Percentiles rank a stretch among this genome's conserved stretches.
Conservation (phyloP, 2,888 invertebrate genomes). For the Mantis religiosa region DNA sequence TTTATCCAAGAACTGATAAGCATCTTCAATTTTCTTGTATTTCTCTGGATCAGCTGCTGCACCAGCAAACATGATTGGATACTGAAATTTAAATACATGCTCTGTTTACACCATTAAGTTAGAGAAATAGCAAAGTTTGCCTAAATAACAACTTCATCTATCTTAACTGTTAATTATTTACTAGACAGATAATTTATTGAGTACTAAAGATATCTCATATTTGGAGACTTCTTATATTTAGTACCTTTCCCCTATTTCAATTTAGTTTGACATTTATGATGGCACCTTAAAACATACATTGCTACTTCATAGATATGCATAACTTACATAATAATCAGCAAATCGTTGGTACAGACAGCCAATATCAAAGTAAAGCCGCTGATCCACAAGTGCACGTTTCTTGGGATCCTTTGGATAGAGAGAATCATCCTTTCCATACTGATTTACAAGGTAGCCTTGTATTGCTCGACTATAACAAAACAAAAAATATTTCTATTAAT, state of each 20-base stretch:
- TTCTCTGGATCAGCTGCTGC: constrained; percentile 62
- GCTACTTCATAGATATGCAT: neutral
- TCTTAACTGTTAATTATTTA: no score
- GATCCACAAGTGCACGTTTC: constrained; percentile 58
- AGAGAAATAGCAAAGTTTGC: no score
- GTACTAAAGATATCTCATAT: no score
- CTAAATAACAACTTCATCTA: no score
- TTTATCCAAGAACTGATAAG: constrained; percentile 64
- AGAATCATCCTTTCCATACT: constrained; percentile 61
- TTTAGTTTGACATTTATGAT: no score
- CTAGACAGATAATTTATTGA: no score
- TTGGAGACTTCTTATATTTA: no score
- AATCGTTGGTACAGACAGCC: constrained; percentile 54
- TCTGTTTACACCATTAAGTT: no score
- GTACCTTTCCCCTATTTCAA: no score
- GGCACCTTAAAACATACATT: no score
- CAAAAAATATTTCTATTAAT: constrained; percentile 35
- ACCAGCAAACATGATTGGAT: constrained; percentile 59
- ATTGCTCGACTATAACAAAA: constrained; percentile 60
- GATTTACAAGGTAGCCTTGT: constrained; percentile 59
- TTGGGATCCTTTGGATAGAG: constrained; percentile 62
- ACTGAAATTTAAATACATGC: constrained; percentile 42
- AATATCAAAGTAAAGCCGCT: constrained; percentile 58
- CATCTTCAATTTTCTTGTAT: constrained; percentile 62
- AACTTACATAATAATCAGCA: constrained; percentile 55